Conservation (phyloP, 1,140 invertebrate species). For the Conus betulinus region DNA sequence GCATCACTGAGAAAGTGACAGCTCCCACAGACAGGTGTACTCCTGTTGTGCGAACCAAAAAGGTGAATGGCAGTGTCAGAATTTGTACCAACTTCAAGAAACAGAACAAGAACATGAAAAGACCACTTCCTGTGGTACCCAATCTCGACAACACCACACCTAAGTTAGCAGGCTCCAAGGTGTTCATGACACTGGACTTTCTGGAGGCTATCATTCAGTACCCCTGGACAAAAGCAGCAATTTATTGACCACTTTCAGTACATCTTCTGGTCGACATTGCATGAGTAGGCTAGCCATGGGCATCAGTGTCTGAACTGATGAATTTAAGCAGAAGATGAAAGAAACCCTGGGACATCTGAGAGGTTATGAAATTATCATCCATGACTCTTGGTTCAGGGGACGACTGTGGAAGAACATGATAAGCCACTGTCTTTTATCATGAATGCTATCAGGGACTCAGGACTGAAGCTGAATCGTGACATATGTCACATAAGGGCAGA, state of each 20-base stretch:
- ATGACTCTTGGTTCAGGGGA: constrained; percentile 62
- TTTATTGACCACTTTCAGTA: constrained; percentile 52
- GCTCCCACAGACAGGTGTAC: constrained; percentile 53
- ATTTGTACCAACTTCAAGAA: constrained; percentile 58
- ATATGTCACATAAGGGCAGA: neutral
- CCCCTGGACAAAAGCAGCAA: constrained; percentile 26
- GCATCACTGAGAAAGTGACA: constrained; percentile 52
- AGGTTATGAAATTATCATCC: constrained; percentile 41
- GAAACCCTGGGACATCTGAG: constrained; percentile 38
- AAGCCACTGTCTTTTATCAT: constrained; percentile 54
- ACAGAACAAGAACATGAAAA: constrained; percentile 35
- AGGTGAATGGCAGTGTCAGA: constrained; percentile 54
- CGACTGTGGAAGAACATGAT: constrained; percentile 51
- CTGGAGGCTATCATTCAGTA: neutral
- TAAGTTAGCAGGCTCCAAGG: too few relatives aligned
- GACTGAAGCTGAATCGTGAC: constrained; percentile 58
- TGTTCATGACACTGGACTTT: too few relatives aligned
- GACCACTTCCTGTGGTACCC: constrained; percentile 30
- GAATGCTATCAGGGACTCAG: constrained; percentile 48
- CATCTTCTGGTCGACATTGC: constrained; percentile 72
- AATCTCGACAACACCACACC: constrained; percentile 40
- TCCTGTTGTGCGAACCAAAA: constrained; percentile 53
- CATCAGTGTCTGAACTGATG: constrained; percentile 53
- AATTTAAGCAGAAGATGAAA: constrained; percentile 45
- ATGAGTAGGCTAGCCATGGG: constrained; percentile 74